Percentiles rank a stretch among this genome's conserved stretches.
Evolutionary conservation across 2,797 vertebrate species (phyloP).

Genomic region (Fistularia tabacaria): DNA sequence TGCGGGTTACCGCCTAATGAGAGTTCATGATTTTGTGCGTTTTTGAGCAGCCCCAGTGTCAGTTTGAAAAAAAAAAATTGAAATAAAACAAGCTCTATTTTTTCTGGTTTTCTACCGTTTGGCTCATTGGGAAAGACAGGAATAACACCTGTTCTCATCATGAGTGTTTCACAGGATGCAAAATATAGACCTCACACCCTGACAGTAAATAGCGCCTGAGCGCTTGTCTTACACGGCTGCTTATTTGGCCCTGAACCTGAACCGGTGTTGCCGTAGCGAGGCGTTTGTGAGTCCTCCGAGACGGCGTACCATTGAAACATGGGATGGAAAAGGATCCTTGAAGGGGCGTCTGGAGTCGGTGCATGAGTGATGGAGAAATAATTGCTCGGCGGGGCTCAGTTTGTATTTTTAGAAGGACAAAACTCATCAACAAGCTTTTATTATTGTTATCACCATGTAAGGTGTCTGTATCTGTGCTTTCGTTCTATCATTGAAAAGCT

Average conservation of each 20-base stretch:
- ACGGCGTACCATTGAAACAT: constrained; percentile 32
- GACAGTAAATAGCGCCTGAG: constrained; percentile 4
- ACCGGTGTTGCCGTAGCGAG: constrained; percentile 34
- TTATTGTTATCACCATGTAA: background rate
- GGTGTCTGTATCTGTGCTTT: background rate
- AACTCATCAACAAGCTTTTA: constrained; percentile 47
- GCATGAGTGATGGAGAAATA: constrained; percentile 43
- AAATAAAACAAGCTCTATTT: background rate
- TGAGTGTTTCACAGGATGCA: background rate
- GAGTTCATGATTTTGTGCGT: background rate
- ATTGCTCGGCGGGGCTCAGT: constrained; percentile 46
- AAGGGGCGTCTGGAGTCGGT: constrained; percentile 11
- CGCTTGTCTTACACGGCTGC: constrained; percentile 30
- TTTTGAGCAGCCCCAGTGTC: no score
- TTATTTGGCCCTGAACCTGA: constrained; percentile 43
- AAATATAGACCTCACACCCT: constrained; percentile 1
- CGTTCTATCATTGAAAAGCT: no score
- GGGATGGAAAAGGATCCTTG: constrained; percentile 41
- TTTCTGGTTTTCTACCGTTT: background rate
- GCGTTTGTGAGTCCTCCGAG: constrained; percentile 38
- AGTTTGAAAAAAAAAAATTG: background rate
- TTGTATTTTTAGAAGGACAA: constrained; percentile 58
- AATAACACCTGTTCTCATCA: background rate
- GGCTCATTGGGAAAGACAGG: background rate
- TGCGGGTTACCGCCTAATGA: constrained; percentile 16